Evolutionary conservation across 2,113 vertebrate genomes (phyloP).

Genomic region (Apeltes quadracus): DNA sequence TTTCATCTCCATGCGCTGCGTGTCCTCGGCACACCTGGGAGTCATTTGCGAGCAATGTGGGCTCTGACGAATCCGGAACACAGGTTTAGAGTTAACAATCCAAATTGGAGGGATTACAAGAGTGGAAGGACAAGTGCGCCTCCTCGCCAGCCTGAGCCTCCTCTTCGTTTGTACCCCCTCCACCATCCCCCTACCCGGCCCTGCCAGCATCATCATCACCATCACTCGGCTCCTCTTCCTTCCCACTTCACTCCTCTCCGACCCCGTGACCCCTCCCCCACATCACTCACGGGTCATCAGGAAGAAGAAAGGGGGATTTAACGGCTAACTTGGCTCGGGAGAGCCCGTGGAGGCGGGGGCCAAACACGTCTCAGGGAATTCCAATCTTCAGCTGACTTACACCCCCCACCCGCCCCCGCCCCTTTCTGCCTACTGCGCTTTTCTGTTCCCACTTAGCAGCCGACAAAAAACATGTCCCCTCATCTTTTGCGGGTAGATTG

Average conservation of each 20-base stretch:
- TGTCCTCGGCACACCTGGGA: conserved; percentile 64
- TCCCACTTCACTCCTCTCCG: conserved; percentile 42
- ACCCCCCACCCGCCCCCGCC: not conserved
- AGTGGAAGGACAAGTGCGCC: conserved; percentile 66
- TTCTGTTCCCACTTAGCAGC: conserved; percentile 58
- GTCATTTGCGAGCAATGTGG: conserved; percentile 66
- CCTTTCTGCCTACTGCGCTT: conserved; percentile 47
- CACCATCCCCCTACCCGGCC: not conserved
- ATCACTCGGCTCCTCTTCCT: conserved; percentile 11
- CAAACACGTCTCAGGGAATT: conserved; percentile 55
- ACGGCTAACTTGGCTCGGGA: conserved; percentile 68
- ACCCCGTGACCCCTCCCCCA: conserved; percentile 66
- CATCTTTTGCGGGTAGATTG: conserved; percentile 52
- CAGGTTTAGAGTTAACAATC: conserved; percentile 71
- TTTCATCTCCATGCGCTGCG: conserved; percentile 13
- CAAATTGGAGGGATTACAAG: conserved; percentile 73
- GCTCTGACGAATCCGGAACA: conserved; percentile 64
- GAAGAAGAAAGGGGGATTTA: conserved; percentile 75
- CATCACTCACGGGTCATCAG: conserved; percentile 77
- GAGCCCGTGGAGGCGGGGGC: conserved; percentile 45
- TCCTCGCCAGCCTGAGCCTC: conserved; percentile 39
- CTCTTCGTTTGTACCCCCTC: not conserved
- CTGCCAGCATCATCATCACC: conserved; percentile 25
- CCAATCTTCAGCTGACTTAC: conserved; percentile 52
- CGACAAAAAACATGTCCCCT: conserved; percentile 57